Conservation (phyloP, 1,140 invertebrate genomes). For the Anagrus nilaparvatae region DNA sequence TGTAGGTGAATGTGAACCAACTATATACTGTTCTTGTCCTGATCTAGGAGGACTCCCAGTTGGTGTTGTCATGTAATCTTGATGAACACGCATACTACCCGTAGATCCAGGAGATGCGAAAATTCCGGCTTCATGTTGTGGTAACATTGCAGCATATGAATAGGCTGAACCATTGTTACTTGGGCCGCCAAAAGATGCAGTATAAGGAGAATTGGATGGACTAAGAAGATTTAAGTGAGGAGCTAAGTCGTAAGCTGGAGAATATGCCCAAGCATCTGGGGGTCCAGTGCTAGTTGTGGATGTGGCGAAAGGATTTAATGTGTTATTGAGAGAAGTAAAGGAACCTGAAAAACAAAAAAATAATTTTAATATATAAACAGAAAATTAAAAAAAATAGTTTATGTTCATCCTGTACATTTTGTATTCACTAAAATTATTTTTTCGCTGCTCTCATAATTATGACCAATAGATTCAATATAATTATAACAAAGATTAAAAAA, state of each 20-base stretch:
- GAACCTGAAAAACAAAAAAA: slow-evolving; percentile 40
- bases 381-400: no score
- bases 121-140: slow-evolving; percentile 55
- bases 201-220: slow-evolving; percentile 55
- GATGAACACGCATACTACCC: slow-evolving; percentile 44
- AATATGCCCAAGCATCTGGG: slow-evolving; percentile 64
- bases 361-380: slow-evolving; percentile 18
- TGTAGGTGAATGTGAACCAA: slow-evolving; percentile 53
- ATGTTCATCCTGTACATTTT: no score
- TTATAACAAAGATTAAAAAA: no score
- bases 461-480: no score
- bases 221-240: slow-evolving; percentile 61
- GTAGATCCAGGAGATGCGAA: slow-evolving; percentile 42
- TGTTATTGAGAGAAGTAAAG: slow-evolving; percentile 52
- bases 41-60: slow-evolving; percentile 40
- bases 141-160: slow-evolving; percentile 56
- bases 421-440: no score
- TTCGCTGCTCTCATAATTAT: no score
- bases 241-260: slow-evolving; percentile 62
- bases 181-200: slow-evolving; percentile 41
- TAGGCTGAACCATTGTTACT: slow-evolving; percentile 42
- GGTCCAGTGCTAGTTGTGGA: slow-evolving; percentile 51
- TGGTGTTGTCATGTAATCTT: slow-evolving; percentile 50
- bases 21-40: slow-evolving; percentile 54
- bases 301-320: slow-evolving; percentile 56